These are phyloP conservation scores for Priocnemis perturbator DNA, from an alignment of 2,888 invertebrate species.

Conservation along the genomic window DNA sequence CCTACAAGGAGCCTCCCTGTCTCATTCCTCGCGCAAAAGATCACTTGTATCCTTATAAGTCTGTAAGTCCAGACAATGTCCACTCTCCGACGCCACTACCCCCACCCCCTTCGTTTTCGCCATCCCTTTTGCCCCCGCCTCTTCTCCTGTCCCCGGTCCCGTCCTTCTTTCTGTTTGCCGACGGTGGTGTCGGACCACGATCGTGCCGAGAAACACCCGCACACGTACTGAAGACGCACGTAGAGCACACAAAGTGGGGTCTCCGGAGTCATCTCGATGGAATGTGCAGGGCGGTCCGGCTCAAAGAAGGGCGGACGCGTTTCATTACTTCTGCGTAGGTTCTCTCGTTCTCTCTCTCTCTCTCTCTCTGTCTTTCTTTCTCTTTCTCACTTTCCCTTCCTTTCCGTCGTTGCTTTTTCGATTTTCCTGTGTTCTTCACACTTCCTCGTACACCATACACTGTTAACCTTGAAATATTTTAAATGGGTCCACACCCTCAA, in stretches of 20 bases:
- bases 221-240: slow-evolving; percentile 33
- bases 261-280: slow-evolving; percentile 67
- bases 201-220: slow-evolving; percentile 43
- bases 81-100: slow-evolving; percentile 40
- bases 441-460: too few species aligned
- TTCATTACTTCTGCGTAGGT: slow-evolving; percentile 45
- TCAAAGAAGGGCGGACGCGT: slow-evolving; percentile 62
- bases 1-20: slow-evolving; percentile 54
- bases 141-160: slow-evolving; percentile 15
- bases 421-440: too few species aligned
- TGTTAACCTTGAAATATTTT: too few species aligned
- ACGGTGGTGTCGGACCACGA: slow-evolving; percentile 25
- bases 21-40: slow-evolving; percentile 52
- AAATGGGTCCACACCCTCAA: too few species aligned
- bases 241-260: slow-evolving; percentile 46
- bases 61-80: slow-evolving; percentile 63
- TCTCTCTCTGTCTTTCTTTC: slow-evolving; percentile 10
- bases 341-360: slow-evolving; percentile 28
- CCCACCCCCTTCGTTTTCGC: background rate
- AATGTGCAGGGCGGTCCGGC: slow-evolving; percentile 65
- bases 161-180: slow-evolving; percentile 21
- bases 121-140: slow-evolving; percentile 12
- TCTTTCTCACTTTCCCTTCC: slow-evolving; percentile 16
- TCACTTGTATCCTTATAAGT: slow-evolving; percentile 66
- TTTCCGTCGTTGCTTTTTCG: slow-evolving; percentile 9